Evolutionary conservation across 1,140 invertebrate genomes (phyloP), one percentile per base, ranked within the genome.

Genomic region (Calliphora vicina): DNA sequence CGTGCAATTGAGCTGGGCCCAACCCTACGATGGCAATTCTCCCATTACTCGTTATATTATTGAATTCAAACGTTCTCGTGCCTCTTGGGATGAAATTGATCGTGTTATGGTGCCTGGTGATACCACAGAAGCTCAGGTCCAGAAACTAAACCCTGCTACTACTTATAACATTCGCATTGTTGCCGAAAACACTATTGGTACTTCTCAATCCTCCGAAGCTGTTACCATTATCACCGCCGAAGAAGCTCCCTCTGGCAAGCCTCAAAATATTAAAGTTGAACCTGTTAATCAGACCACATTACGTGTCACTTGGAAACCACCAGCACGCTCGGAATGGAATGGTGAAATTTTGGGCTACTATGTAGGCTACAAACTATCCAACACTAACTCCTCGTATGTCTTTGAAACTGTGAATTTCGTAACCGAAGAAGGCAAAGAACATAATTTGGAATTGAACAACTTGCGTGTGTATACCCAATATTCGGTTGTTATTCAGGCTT

Each of bases 11-110:
- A 96, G 95, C 17, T 99, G 98, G 98, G 95, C 95, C 27, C 95
- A 96, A 81, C 97, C 97, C 17, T 99, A 98, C 90, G 96, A 98
- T 89, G 98, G 98, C 84, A 99, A 99, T 91, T 97, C 96, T n/a
- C 95, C 95, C 0, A 96, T 99, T 84, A 96, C 95, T 85, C 94
- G 95, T 88, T 99, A 98, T 90, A 93, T 96, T 72, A 97, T 98
- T 88, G 97, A 98, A 91, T 98, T 97, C 91, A 98, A 98, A 92
- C 95, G 96, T 84, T 96, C 96, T 86, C 96, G 97, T 91, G 96
- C 96, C 87, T 94, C 94, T 83, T 96, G 94, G 95, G 96, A 97
- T 88, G 96, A 97, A 90, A 95, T 97, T 86, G 96, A 95, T 88
- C 93, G 95, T 85, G 96, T 97, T 76, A 92, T 97, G 61, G 96